Conservation (phyloP, 2,888 invertebrate species). For the Melinaea marsaeus region DNA sequence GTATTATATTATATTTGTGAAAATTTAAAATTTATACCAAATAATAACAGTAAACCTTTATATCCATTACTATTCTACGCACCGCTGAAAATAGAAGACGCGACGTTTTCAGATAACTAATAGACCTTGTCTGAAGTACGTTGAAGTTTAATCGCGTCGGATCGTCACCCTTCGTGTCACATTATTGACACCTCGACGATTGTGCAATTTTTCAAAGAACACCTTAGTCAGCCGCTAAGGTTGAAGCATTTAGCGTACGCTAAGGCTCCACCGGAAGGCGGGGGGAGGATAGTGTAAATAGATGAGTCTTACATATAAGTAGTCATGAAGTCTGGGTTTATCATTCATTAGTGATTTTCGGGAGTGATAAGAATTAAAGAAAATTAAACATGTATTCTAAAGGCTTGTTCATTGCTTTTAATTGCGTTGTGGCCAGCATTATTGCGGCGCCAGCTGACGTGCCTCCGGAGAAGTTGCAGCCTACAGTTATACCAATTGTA, state of each 20-base stretch:
- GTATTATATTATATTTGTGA: background rate
- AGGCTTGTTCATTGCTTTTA: slow-evolving; percentile 43
- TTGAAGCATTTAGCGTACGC: slow-evolving; percentile 74
- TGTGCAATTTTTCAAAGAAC: slow-evolving; percentile 74
- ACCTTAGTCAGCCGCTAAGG: slow-evolving; percentile 71
- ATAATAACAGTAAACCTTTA: slow-evolving; percentile 8
- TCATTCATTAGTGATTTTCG: slow-evolving; percentile 62
- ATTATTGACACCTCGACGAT: slow-evolving; percentile 69
- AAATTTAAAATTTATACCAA: background rate
- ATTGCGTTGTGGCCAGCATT: slow-evolving; percentile 39
- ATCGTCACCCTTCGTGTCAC: slow-evolving; percentile 60
- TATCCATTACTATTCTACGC: slow-evolving; percentile 24
- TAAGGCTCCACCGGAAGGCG: slow-evolving; percentile 67
- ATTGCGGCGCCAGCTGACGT: slow-evolving; percentile 48
- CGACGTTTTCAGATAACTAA: slow-evolving; percentile 18
- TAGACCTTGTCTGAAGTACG: slow-evolving; percentile 44
- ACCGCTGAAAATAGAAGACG: slow-evolving; percentile 38
- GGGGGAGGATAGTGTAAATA: slow-evolving; percentile 76
- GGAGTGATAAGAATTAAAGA: slow-evolving; percentile 42
- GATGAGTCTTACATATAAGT: slow-evolving; percentile 73
- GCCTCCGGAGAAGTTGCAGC: slow-evolving; percentile 57
- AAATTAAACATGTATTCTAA: slow-evolving; percentile 50
- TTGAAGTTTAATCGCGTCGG: slow-evolving; percentile 48
- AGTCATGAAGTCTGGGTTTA: slow-evolving; percentile 63
- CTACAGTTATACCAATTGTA: slow-evolving; percentile 71